phyloP scores from a whole-genome alignment of 2,113 vertebrate genomes.

The Rhegmatorhina hoffmannsi region DNA sequence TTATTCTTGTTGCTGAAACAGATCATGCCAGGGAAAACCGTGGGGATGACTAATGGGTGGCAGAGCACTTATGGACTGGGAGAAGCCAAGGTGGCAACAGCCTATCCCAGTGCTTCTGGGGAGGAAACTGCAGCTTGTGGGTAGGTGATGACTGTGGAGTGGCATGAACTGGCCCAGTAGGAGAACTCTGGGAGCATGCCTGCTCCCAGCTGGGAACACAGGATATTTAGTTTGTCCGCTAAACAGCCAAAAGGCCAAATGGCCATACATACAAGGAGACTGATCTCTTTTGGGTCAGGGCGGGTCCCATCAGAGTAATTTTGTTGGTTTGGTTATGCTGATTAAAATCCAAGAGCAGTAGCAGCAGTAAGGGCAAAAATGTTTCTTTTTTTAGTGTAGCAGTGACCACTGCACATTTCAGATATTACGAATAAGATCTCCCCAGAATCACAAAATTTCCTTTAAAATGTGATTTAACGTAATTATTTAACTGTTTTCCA shows the following conservation, averaged over 20 bases:
- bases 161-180: not conserved
- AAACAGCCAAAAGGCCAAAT: not conserved
- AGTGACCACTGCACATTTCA: not conserved
- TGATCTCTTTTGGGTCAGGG: not conserved
- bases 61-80: not conserved
- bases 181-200: not conserved
- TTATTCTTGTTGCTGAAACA: not conserved
- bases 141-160: not conserved
- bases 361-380: not conserved
- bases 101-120: not conserved
- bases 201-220: rapidly evolving
- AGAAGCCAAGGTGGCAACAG: not conserved
- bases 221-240: not conserved
- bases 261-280: not conserved
- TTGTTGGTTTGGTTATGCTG: rapidly evolving
- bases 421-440: not conserved
- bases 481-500: not conserved
- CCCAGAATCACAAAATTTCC: not conserved
- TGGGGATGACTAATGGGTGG: rapidly evolving
- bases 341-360: not conserved
- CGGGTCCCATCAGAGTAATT: not conserved
- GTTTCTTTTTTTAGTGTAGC: not conserved
- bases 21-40: not conserved
- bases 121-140: not conserved
- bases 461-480: not conserved